Evolutionary conservation across 2,113 vertebrate species (phyloP).

Genomic region (Hippotragus niger): DNA sequence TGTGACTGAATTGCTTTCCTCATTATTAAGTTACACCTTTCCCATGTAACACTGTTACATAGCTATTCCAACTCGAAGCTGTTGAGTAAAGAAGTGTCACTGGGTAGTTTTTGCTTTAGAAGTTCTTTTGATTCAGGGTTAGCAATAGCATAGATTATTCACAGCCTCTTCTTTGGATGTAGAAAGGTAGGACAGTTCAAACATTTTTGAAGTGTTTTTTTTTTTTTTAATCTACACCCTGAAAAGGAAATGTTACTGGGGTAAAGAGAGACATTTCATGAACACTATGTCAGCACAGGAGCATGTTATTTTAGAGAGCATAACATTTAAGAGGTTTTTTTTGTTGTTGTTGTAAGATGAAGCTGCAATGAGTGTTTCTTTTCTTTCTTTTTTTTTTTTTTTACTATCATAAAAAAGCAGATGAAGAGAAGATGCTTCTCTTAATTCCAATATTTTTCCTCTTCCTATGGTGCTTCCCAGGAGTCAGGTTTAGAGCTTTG

Average conservation of each 20-base stretch:
- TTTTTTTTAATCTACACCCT: neutral
- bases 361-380: neutral
- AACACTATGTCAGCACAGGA: neutral
- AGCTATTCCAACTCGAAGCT: neutral
- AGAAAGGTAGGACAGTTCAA: neutral
- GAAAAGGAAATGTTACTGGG: neutral
- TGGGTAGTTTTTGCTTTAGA: neutral
- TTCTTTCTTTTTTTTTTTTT: neutral
- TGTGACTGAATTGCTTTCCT: neutral
- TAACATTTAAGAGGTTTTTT: neutral
- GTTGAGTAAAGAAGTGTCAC: neutral
- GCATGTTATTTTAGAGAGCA: neutral
- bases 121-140: neutral
- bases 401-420: neutral
- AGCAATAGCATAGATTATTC: neutral
- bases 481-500: neutral
- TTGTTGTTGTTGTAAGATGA: neutral
- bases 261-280: neutral
- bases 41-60: neutral
- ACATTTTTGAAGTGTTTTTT: neutral
- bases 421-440: conserved; percentile 8
- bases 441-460: conserved; percentile 15
- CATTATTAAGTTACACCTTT: neutral
- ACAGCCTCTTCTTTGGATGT: neutral
- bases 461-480: neutral